These are phyloP conservation scores for Stenchaetothrips biformis DNA, from an alignment of 2,888 invertebrate genomes.

Conservation along the genomic window DNA sequence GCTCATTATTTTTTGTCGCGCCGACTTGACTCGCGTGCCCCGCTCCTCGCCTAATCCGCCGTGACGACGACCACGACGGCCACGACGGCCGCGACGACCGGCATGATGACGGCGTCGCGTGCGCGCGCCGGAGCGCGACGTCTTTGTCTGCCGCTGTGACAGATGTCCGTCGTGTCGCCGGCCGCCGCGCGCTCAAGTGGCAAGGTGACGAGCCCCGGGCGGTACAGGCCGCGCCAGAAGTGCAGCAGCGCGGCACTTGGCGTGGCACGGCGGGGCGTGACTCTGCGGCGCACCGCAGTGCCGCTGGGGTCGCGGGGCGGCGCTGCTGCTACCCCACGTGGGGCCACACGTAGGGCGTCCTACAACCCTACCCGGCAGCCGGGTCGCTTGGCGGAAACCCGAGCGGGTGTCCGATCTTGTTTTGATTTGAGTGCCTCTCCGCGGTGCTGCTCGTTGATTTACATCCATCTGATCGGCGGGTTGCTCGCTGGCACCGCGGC, in stretches of 20 bases:
- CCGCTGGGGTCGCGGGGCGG: neutral
- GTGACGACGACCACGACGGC: neutral
- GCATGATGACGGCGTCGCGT: neutral
- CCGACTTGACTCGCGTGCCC: neutral
- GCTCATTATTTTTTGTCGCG: neutral
- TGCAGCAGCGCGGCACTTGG: neutral
- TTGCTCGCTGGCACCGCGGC: no score
- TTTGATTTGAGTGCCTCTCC: no score
- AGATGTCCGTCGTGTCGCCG: neutral
- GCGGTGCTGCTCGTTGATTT: no score
- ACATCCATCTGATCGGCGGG: no score
- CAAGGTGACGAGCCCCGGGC: neutral
- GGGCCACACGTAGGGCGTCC: neutral
- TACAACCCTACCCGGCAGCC: neutral
- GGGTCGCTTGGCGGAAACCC: neutral
- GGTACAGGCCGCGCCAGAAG: neutral
- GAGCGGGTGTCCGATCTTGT: neutral
- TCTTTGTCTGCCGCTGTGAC: neutral
- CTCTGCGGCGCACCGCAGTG: neutral
- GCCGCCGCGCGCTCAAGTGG: neutral
- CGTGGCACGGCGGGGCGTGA: neutral
- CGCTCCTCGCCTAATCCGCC: neutral
- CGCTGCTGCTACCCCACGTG: neutral
- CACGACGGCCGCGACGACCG: neutral
- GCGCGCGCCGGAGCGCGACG: constrained; percentile 15